These are phyloP conservation scores for Labeo calbasu DNA, from an alignment of 2,797 vertebrate genomes.

Conservation along the genomic window DNA sequence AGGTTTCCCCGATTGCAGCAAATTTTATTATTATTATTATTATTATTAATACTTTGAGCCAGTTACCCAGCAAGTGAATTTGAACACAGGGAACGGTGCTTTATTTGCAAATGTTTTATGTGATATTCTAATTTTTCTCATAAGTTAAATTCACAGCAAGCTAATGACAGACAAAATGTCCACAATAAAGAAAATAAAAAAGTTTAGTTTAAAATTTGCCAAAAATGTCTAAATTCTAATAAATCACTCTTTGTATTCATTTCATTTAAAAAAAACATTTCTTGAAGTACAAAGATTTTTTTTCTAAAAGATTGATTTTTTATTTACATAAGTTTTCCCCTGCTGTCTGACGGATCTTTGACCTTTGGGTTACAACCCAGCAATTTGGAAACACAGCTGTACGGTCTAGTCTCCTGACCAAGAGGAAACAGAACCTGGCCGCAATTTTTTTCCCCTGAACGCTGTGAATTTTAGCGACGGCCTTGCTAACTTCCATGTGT, in stretches of 20 bases:
- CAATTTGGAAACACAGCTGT: slow-evolving; percentile 11
- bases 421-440: not conserved
- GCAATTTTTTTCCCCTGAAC: not conserved
- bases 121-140: not conserved
- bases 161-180: not conserved
- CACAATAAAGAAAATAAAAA: not conserved
- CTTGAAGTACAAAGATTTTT: not conserved
- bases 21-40: not conserved
- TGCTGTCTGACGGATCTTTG: not conserved
- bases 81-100: not conserved
- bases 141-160: not conserved
- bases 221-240: not conserved
- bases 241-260: not conserved
- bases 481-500: slow-evolving; percentile 65
- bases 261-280: not conserved
- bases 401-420: slow-evolving; percentile 57
- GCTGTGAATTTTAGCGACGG: not conserved
- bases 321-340: not conserved
- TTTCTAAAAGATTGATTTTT: rapidly evolving
- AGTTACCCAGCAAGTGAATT: not conserved
- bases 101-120: not conserved
- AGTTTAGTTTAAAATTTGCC: not conserved
- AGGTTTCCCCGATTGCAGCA: not conserved
- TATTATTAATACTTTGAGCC: not conserved
- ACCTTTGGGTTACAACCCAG: not conserved